These are phyloP conservation scores for Coracopsis vasa DNA, from an alignment of 2,113 vertebrate species.

Conservation along the genomic window DNA sequence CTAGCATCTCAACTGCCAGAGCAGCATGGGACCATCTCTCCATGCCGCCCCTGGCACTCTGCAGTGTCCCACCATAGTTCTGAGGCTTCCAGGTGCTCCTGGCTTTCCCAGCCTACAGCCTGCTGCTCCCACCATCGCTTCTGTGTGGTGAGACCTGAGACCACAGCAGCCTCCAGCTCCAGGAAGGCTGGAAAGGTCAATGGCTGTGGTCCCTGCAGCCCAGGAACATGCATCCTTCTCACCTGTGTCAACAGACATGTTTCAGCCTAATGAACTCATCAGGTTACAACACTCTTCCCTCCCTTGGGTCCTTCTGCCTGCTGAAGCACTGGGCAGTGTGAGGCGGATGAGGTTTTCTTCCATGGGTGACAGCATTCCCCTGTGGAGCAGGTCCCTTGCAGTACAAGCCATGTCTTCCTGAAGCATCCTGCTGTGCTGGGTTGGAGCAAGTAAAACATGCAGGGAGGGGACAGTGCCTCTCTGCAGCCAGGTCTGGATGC, in stretches of 20 bases:
- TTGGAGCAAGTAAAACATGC: neutral
- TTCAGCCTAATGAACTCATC: neutral
- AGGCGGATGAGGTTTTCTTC: neutral
- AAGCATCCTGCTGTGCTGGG: neutral
- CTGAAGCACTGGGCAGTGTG: neutral
- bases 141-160: neutral
- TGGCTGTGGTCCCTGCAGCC: neutral
- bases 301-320: neutral
- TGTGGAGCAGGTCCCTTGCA: neutral
- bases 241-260: neutral
- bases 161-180: neutral
- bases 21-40: neutral
- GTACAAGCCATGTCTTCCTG: neutral
- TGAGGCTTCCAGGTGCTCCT: neutral
- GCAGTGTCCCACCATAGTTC: neutral
- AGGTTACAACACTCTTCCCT: neutral
- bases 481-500: rapidly evolving
- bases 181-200: neutral
- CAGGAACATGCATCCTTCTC: neutral
- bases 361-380: neutral
- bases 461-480: neutral
- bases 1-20: neutral
- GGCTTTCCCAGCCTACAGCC: neutral
- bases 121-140: neutral
- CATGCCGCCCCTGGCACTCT: neutral